These are phyloP conservation scores for Cheilosia urbana DNA, from an alignment of 2,888 invertebrate species.

Conservation along the genomic window DNA sequence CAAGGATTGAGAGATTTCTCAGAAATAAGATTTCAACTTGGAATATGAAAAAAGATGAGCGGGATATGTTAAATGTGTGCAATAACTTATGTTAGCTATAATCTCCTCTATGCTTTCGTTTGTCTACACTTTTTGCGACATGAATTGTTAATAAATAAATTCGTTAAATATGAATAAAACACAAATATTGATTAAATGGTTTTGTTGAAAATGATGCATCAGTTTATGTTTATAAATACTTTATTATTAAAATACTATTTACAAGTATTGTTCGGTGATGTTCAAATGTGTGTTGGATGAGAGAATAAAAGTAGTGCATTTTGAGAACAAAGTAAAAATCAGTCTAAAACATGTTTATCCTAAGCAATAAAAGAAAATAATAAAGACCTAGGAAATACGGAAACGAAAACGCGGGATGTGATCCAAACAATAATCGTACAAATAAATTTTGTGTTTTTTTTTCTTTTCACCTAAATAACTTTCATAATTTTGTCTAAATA, in stretches of 20 bases:
- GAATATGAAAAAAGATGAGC: too few species aligned
- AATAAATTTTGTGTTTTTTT: neutral
- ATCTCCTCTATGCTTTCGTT: too few species aligned
- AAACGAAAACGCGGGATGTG: neutral
- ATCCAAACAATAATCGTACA: too few species aligned
- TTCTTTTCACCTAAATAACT: neutral
- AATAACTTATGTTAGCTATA: too few species aligned
- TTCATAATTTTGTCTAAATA: neutral
- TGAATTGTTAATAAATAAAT: neutral
- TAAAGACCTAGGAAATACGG: neutral
- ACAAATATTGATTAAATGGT: neutral
- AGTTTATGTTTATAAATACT: constrained; percentile 3
- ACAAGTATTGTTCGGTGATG: constrained; percentile 21
- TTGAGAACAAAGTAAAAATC: constrained; percentile 5
- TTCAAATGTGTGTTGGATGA: constrained; percentile 8
- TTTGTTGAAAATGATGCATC: constrained; percentile 1
- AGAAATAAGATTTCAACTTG: too few species aligned
- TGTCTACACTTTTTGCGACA: too few species aligned
- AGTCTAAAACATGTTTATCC: constrained; percentile 17
- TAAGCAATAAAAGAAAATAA: neutral
- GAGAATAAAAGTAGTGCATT: neutral
- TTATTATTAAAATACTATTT: constrained; percentile 31
- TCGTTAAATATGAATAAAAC: neutral
- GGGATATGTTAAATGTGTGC: too few species aligned
- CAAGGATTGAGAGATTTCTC: too few species aligned